Base-by-base conservation (phyloP, 2,888 invertebrate species). In the Cheilosia scutellata region DNA sequence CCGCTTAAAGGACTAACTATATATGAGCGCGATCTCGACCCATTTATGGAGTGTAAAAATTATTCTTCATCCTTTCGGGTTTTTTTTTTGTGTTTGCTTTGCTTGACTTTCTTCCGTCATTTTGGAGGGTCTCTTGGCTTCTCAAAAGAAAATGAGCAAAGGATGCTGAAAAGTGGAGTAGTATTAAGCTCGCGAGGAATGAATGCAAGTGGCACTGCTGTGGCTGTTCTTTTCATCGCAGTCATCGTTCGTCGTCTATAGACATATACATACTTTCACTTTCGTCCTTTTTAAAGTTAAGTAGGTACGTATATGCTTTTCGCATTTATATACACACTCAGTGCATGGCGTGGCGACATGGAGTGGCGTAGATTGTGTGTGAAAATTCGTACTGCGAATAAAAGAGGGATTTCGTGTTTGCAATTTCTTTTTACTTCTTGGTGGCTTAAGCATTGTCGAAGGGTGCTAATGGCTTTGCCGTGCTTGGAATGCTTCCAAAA, bases 401-500 rank as follows among this genome's bases (percentile, higher is more conserved):
- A 49, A 82, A 66, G 65, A 70, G 53, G 65, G 63, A 74, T 68
- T 79, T 74, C 63, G 66, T 66, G 68, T 79, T 82, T 40, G 47
- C 47, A 42, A 55, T 76, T 20, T 37, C 55, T 77, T 25, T 66
- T 68, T 66, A 44, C 25, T 66, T 44, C 49, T 74, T 70, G 78
- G 53, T 70, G 80, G 74, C 63, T 79, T 42, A 70, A 80, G 53
- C 70, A 76, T 84, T 84, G 80, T 80, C 70, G 58, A 75, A 65
- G 68, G 65, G 84, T 80, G 80, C 80, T 84, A 84, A 84, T 84
- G 84, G 84, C 57, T 75, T 84, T 71, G 75, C 70, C 40, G 58
- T 55, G 58, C 80, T 84, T 84, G 84, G 80, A 80, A 84, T 80
- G 60, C 25, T 80, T 80, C 80, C 84, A 84, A 84, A 65, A 51